Conservation (phyloP, 2,888 invertebrate species). For the Conus canariensis region DNA sequence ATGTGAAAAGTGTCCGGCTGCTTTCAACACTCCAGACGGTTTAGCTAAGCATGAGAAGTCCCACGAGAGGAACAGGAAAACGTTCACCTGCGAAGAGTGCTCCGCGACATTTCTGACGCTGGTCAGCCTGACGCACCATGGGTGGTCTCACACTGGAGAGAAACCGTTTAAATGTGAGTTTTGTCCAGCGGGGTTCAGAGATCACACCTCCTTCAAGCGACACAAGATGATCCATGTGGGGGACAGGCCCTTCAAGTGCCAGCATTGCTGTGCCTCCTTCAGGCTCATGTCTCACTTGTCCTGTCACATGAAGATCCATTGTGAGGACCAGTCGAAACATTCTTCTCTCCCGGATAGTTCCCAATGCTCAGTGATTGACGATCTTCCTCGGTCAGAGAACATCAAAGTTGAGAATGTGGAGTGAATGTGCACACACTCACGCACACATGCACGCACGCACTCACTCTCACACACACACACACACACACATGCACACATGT, state of each 20-base stretch:
- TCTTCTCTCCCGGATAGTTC: too few species aligned
- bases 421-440: not conserved
- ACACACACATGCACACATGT: not conserved
- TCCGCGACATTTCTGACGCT: not conserved
- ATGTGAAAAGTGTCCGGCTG: not conserved
- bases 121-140: not conserved
- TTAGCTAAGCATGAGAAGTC: not conserved
- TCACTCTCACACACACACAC: not conserved
- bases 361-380: not conserved
- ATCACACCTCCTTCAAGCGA: conserved; percentile 14
- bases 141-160: conserved; percentile 12
- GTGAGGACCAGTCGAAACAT: not conserved
- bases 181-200: conserved; percentile 13
- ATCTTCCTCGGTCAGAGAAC: not conserved
- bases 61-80: not conserved
- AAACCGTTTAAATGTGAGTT: conserved; percentile 19
- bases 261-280: conserved; percentile 23
- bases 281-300: conserved; percentile 5
- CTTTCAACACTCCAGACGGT: not conserved
- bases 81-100: not conserved
- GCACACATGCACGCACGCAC: not conserved
- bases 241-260: not conserved
- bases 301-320: conserved; percentile 28
- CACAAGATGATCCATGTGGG: conserved; percentile 8
- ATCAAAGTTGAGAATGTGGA: too few species aligned